Evolutionary conservation across 2,888 invertebrate species (phyloP).

Genomic region (Lasius platythorax): DNA sequence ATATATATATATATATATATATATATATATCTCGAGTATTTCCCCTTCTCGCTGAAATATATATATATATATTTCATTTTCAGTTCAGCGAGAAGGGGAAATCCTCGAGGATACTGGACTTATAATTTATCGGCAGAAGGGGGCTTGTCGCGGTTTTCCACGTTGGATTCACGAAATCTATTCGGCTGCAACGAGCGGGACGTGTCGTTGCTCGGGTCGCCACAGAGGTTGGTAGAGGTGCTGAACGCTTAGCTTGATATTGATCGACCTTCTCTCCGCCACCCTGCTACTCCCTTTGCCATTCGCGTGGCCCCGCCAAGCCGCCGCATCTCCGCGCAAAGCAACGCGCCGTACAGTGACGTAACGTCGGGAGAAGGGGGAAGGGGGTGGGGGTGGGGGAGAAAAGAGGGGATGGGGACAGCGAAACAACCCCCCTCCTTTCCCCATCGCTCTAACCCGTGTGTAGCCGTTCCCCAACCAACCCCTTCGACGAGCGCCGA

Average conservation of each 20-base stretch:
- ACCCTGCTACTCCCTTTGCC: conserved; percentile 52
- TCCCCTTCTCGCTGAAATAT: too few species aligned
- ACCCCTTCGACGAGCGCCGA: conserved; percentile 20
- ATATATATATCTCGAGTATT: not conserved
- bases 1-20: too few species aligned
- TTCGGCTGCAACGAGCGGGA: conserved; percentile 51
- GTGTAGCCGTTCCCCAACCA: not conserved
- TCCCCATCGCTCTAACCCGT: too few species aligned
- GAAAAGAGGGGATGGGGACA: not conserved
- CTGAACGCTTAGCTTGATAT: conserved; percentile 83
- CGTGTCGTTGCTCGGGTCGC: conserved; percentile 53
- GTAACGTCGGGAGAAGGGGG: conserved; percentile 21
- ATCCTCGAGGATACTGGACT: not conserved
- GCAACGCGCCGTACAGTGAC: conserved; percentile 33
- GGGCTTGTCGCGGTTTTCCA: conserved; percentile 32
- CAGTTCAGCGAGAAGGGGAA: not conserved
- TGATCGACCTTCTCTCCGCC: conserved; percentile 80
- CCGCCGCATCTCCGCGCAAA: conserved; percentile 46
- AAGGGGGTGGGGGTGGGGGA: too few species aligned
- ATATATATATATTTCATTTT: not conserved
- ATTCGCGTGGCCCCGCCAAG: conserved; percentile 22
- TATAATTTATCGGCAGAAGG: not conserved
- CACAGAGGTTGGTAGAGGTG: conserved; percentile 71
- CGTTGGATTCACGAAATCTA: conserved; percentile 48
- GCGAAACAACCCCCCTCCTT: conserved; percentile 23